Percentiles rank a stretch among this genome's conserved stretches.
phyloP scores from a whole-genome alignment of 2,797 vertebrate species.

The Ceryle rudis region DNA sequence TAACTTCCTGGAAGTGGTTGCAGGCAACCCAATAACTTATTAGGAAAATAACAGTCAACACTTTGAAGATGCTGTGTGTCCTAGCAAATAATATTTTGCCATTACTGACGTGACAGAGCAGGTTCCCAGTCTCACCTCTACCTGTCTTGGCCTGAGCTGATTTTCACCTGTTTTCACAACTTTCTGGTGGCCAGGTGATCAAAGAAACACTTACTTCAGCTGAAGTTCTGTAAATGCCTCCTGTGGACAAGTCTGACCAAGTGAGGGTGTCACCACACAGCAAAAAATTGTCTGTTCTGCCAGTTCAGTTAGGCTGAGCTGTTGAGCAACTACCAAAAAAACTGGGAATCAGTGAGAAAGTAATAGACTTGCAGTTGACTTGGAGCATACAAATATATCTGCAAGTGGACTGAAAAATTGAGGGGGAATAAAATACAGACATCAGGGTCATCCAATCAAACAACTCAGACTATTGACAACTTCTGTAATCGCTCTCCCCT shows the following conservation, averaged over 20 bases:
- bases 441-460: not conserved
- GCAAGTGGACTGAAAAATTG: not conserved
- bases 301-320: not conserved
- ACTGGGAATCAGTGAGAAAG: not conserved
- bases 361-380: not conserved
- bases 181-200: not conserved
- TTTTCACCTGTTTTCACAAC: not conserved
- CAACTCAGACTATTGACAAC: not conserved
- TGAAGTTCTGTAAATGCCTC: not conserved
- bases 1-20: not conserved
- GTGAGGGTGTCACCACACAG: not conserved
- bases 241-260: not conserved
- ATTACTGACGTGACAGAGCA: not conserved
- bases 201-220: not conserved
- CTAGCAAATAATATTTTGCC: not conserved
- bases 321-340: not conserved
- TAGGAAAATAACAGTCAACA: not conserved
- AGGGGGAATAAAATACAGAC: not conserved
- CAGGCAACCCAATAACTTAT: rapidly evolving
- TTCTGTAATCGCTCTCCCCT: not conserved
- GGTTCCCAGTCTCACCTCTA: not conserved
- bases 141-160: not conserved
- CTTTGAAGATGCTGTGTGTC: not conserved
- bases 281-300: not conserved
- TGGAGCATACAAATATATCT: not conserved